Evolutionary conservation across 2,113 vertebrate genomes (phyloP), one percentile per base, ranked within the genome.

Genomic region (Electrona antarctica): DNA sequence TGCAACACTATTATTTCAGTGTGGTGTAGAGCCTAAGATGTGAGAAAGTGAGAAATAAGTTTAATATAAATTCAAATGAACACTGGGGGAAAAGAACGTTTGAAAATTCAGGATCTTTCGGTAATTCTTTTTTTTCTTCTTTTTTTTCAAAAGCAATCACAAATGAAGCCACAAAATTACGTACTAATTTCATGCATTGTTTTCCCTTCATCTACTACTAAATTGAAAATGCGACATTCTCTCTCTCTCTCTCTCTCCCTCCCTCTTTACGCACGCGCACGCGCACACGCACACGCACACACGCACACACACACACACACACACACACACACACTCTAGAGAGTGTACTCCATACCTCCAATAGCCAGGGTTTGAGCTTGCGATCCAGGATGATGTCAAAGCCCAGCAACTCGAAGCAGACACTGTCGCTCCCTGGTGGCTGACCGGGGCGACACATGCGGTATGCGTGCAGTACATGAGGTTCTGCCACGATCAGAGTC

Each of bases 361-460:
- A 81, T 10, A 99, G 95, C 98, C 98, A 99, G 2, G 97, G 98
- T 84, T 99, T 99, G 78, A 99, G 93, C 85, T 98, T 99, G 92
- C 96, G 95, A 87, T 99, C 97, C 85, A 98, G 92, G 76, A 99
- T 94, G 89, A 99, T 98, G 89, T 98, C 97, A 87, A 99, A 98
- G 62, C 98, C 97, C 73, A 99, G 88, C 41, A 99, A 95, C 90
- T 99, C 98, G 66, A 99, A 99, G 92, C 97, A 98, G 90, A 99
- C 96, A 1, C 97, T 99, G 91, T 98, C 96, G 86, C 98, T 98
- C 79, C 95, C 96, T 61, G 97, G 95, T 77, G 96, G 95, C 64
- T 99, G 98, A 0, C 98, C 98, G 0, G 98, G 97, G 86, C 98
- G 93, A 87, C 98, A 99, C 97, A 99, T 98, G 65, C 97, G 96